Evolutionary conservation across 2,888 invertebrate genomes (phyloP).

Genomic region (Ophraella communa): DNA sequence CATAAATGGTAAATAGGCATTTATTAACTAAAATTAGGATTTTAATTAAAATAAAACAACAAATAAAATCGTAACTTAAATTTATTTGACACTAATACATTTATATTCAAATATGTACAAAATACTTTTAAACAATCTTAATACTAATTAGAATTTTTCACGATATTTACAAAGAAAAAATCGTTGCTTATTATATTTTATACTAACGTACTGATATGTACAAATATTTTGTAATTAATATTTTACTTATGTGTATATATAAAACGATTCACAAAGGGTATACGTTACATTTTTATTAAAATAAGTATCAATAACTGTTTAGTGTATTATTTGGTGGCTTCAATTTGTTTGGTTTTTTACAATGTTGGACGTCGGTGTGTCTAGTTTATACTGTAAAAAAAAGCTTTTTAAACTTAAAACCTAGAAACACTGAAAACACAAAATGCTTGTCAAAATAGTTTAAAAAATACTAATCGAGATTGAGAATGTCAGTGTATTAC

Average conservation of each 20-base stretch:
- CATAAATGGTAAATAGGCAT: no score
- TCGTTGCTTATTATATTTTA: constrained; percentile 38
- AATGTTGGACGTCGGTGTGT: no score
- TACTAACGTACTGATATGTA: constrained; percentile 44
- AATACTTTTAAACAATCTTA: constrained; percentile 45
- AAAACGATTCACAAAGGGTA: constrained; percentile 19
- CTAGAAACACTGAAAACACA: no score
- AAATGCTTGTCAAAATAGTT: no score
- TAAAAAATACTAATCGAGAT: no score
- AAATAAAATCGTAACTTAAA: constrained; percentile 33
- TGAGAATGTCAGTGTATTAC: no score
- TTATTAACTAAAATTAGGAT: no score
- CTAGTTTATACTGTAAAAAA: no score
- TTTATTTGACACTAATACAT: constrained; percentile 45
- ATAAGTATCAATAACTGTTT: no score
- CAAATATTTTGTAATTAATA: constrained; percentile 38
- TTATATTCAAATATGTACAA: constrained; percentile 48
- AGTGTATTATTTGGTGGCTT: no score
- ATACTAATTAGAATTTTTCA: constrained; percentile 36
- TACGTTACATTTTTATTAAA: neutral
- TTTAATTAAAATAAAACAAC: constrained; percentile 2
- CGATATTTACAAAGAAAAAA: constrained; percentile 44
- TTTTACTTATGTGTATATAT: constrained; percentile 11
- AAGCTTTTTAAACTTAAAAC: no score
- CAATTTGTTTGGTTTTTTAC: no score